A percentile compares a stretch with the other conserved stretches of the same genome.
These are phyloP conservation scores for Neosalanx taihuensis DNA, from an alignment of 2,797 vertebrate genomes.

Conservation along the genomic window DNA sequence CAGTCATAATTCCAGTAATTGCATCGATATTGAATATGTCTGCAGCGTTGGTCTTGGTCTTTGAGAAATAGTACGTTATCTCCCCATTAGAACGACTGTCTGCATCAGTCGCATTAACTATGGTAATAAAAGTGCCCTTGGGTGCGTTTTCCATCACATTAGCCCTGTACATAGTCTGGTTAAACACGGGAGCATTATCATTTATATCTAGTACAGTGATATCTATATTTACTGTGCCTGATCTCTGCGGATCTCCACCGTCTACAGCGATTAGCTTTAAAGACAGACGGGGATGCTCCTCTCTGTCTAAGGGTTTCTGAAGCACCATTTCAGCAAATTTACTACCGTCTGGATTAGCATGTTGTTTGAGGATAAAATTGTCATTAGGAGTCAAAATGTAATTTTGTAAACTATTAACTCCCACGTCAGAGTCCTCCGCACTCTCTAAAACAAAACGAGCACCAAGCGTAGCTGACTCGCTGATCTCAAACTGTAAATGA, in stretches of 20 bases:
- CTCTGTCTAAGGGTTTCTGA: slow-evolving; percentile 30
- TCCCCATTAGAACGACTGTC: slow-evolving; percentile 65
- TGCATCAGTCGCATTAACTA: slow-evolving; percentile 60
- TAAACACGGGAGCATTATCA: slow-evolving; percentile 48
- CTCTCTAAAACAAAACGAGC: slow-evolving; percentile 33
- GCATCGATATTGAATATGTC: neutral
- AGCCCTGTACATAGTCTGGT: slow-evolving; percentile 52
- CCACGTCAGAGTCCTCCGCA: slow-evolving; percentile 57
- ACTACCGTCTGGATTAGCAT: slow-evolving; percentile 6
- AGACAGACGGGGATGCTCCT: slow-evolving; percentile 7
- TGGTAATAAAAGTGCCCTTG: slow-evolving; percentile 25
- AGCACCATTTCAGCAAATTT: slow-evolving; percentile 27
- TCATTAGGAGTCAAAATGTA: slow-evolving; percentile 44
- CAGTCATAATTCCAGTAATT: neutral
- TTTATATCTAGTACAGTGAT: slow-evolving; percentile 19
- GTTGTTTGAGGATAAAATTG: slow-evolving; percentile 29
- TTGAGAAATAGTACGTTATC: slow-evolving; percentile 61
- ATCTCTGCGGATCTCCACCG: slow-evolving; percentile 22
- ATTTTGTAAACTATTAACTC: slow-evolving; percentile 41
- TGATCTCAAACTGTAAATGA: slow-evolving; percentile 48
- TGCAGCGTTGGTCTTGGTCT: neutral
- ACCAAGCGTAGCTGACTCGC: neutral
- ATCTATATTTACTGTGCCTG: slow-evolving; percentile 9
- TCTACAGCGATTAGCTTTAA: slow-evolving; percentile 29
- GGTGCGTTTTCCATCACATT: slow-evolving; percentile 46